Base-by-base conservation (phyloP, 2,888 invertebrate species). In the Steromphala cineraria region DNA sequence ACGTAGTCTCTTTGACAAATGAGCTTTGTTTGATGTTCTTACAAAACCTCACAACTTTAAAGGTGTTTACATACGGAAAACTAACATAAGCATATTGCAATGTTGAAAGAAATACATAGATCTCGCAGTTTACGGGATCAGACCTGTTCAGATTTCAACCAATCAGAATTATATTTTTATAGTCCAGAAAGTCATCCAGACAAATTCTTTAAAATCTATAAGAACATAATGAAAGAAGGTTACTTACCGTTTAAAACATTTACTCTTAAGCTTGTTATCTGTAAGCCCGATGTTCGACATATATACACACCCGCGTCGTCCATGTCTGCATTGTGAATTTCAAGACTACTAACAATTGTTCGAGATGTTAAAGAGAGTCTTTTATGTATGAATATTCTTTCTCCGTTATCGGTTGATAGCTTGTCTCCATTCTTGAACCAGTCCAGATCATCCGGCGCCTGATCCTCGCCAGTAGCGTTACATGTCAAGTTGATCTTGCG, bases 221-320 rank as follows among this genome's bases (percentile, higher is more conserved):
- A 8, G 4, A 1, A 56, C n/a, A 24, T 75, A 40, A 79, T 80
- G 81, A 82, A 80, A 82, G 81, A 82, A 78, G 62, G 75, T 40
- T 80, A 83, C 88, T 86, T 86, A 90, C 90, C 89, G 80, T 89
- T 89, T 85, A 90, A 83, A 76, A 90, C 87, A 77, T 88, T 86
- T 8, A 90, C 87, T 67, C 85, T 85, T 62, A 85, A 84, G 31
- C 86, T 88, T n/a, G 85, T 85, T 8, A 88, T 86, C 80, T 88
- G 86, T 19, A 87, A 76, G 0, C 82, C 81, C 1, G 87, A 84
- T 2, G 88, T 88, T 55, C 90, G 84, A 81, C 90, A 90, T 21
- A 88, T 83, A 80, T 90, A 90, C 31, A 86, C 87, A 5, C 89
- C 90, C 0, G 87, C 84, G 52, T 90, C 89, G 8, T 79, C 76